Conservation (phyloP, 2,113 vertebrate genomes). For the Archocentrus centrarchus region DNA sequence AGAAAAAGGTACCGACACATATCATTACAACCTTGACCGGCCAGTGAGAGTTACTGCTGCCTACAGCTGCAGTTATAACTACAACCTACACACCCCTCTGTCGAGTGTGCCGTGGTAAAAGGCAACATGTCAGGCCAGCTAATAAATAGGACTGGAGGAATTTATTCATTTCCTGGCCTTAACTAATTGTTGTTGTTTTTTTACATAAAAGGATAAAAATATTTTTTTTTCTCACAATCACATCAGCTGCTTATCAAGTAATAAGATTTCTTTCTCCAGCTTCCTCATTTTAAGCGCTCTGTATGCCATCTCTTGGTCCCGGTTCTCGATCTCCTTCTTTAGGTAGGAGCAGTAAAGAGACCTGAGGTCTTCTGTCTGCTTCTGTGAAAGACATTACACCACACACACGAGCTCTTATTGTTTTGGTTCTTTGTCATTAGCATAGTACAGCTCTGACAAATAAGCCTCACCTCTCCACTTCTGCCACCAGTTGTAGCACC, state of each 20-base stretch:
- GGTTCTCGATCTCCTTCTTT: slow-evolving; percentile 74
- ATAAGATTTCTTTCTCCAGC: slow-evolving; percentile 70
- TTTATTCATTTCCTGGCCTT: neutral
- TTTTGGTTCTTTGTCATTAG: neutral
- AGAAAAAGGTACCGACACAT: neutral
- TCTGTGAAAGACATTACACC: slow-evolving; percentile 28
- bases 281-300: slow-evolving; percentile 76
- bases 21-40: neutral
- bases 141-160: neutral
- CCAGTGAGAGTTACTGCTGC: neutral
- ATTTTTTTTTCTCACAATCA: slow-evolving; percentile 8
- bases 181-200: neutral
- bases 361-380: slow-evolving; percentile 51
- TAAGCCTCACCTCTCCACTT: slow-evolving; percentile 46
- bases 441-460: neutral
- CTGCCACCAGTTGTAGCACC: neutral
- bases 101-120: neutral
- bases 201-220: neutral
- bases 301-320: slow-evolving; percentile 72
- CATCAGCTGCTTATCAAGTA: slow-evolving; percentile 70
- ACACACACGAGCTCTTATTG: neutral
- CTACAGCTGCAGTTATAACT: neutral
- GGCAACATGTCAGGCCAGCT: neutral
- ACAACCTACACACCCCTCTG: neutral
- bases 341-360: slow-evolving; percentile 70